Evolutionary conservation across 2,888 invertebrate species (phyloP), one percentile per base, ranked within the genome.

Genomic region (Melieria omissa): DNA sequence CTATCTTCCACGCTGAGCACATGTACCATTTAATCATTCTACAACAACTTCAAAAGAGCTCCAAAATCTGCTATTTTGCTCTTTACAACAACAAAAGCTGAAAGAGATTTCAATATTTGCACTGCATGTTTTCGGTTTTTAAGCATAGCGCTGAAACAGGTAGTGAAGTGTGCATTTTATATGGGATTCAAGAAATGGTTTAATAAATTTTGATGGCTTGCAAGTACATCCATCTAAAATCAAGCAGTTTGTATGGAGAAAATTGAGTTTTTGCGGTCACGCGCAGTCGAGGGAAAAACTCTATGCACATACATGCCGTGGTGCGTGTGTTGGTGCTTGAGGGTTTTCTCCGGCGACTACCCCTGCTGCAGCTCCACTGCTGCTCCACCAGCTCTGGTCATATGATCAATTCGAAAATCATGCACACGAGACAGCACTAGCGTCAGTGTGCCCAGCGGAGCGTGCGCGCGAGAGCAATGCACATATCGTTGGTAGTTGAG

Each of bases 261-360:
- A 14, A 29, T 8, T 14, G 29, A 57, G 55, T 47, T 41, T 54
- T 14, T 12, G 4, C 63, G 63, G 69, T 69, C 69, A 69, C 69
- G 69, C 69, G 69, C 69, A 69, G 63, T 45, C 9, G 57, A 63
- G n/a, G 54, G 54, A n/a, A 69, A 63, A 69, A 44, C 55, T 69
- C 44, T 55, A 49, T 9, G 47, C 10, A 62, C 46, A 45, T 16
- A 69, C 61, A 68, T 62, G 29, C 41, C n/a, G 7, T 4, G 5
- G 60, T 60, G 55, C 7, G 45, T 45, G 46, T 45, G 42, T 44
- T 52, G 45, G 29, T 29, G 61, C 68, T 60, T 61, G 61, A 55
- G 63, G 52, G 55, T 55, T 63, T 61, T 54, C 61, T 45, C 14
- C 52, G 62, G 6, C 45, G 7, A n/a, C 7, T 16, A 7, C 69